phyloP scores from a whole-genome alignment of 2,888 invertebrate species.

The Hyposoter didymator region DNA sequence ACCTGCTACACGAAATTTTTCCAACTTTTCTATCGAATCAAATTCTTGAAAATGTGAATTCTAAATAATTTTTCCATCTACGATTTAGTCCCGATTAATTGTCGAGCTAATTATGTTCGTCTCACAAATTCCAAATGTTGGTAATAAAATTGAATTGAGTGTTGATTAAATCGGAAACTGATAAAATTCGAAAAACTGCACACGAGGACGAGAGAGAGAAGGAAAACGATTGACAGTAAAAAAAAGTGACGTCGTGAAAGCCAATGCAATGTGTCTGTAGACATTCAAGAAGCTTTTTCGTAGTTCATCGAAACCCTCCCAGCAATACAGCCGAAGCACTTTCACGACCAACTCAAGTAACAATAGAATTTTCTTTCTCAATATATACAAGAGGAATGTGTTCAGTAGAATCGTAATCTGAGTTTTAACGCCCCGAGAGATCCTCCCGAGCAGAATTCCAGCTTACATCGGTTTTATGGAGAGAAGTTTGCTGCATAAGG shows the following conservation, averaged over 20 bases:
- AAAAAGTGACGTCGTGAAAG: conserved; percentile 1
- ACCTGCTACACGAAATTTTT: neutral
- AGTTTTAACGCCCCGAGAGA: conserved; percentile 48
- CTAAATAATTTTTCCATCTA: neutral
- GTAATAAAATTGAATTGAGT: neutral
- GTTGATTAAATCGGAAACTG: neutral
- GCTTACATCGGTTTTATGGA: neutral
- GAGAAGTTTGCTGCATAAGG: neutral
- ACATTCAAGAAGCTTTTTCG: conserved; percentile 19
- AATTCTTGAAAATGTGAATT: neutral
- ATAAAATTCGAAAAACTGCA: neutral
- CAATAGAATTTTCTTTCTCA: conserved; percentile 41
- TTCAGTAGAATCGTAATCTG: conserved; percentile 45
- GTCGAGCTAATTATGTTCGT: neutral
- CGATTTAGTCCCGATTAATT: neutral
- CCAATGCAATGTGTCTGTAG: conserved; percentile 2
- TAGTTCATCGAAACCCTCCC: conserved; percentile 24
- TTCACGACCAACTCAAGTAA: conserved; percentile 12
- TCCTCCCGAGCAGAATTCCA: neutral
- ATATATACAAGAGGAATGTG: conserved; percentile 28
- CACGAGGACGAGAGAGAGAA: neutral
- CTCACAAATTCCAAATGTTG: neutral
- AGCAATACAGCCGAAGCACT: conserved; percentile 40
- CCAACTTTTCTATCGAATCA: neutral
- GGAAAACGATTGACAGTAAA: neutral